Base-by-base conservation (phyloP, 2,797 vertebrate species). In the Champsocephalus gunnari region DNA sequence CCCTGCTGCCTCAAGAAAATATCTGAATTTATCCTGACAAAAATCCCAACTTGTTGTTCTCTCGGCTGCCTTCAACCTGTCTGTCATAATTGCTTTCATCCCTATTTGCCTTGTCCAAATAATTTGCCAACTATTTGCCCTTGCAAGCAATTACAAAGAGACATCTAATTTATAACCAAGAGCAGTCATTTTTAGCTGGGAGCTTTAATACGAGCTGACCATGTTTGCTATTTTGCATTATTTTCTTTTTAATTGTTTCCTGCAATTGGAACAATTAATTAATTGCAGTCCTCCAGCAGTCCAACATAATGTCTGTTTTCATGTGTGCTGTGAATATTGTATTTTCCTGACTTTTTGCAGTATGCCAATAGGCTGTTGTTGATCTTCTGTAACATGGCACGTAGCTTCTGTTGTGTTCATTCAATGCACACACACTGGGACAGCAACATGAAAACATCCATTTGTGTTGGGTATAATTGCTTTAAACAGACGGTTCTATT, bases 91-190 rank as follows among this genome's bases (percentile, higher is more conserved):
- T 90, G 85, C 85, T 80, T 90, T 87, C 85, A 54, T n/a, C n/a
- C 75, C 80, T 49, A 44, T 90, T 87, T 82, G 66, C 60, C 79
- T 77, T 80, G 81, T 83, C 88, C 80, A 86, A 84, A 83, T 76
- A 73, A 63, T 69, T 67, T 70, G 74, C 82, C 77, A 47, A 47
- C 69, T 54, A 7, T 87, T 89, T 80, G 73, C 75, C 71, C 83
- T 80, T 38, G 71, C 75, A 71, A 76, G 64, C 73, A 84, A 84
- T 89, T 85, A 88, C 68, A 79, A 77, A 73, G 72, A 71, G 69
- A 81, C 82, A 82, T 89, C 81, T 92, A 71, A 91, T 91, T 91
- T 87, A 81, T 75, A 83, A 75, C 64, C 67, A 87, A 56, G 45
- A 75, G 77, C 75, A 59, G 86, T 86, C 83, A 90, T 90, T 88